Evolutionary conservation across 2,113 vertebrate species (phyloP), one percentile per base, ranked within the genome.

Genomic region (Sisor rabdophorus): DNA sequence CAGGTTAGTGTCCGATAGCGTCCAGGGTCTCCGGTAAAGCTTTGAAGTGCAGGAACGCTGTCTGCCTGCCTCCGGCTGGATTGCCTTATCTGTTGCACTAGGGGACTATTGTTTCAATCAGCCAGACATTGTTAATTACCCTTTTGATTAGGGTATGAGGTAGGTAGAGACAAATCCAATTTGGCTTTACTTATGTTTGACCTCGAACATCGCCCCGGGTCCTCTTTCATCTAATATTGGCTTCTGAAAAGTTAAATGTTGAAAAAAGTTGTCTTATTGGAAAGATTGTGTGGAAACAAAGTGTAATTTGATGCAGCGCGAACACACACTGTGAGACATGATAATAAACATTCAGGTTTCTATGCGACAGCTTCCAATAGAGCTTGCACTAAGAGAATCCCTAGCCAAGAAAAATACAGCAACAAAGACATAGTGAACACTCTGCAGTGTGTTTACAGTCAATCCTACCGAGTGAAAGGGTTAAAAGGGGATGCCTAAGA

Each of bases 91-190:
- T 87, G 70, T 80, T 70, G 73, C 67, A 56, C 59, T 52, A 32
- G 32, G 53, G 60, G 67, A 75, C 75, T 81, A 77, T 83, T 82
- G 78, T 79, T 84, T 81, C 79, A 78, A 74, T 83, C 84, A 84
- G 86, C 86, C 89, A 91, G 90, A 91, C 88, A 89, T 86, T 87
- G 84, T 86, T 89, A 84, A 87, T 91, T 90, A 91, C 87, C 88
- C 89, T 86, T 85, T 89, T 89, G 87, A 71, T 79, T 83, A 81
- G 75, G 81, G 48, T 82, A 77, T 80, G 77, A 87, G 78, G 79
- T 86, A 85, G 82, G 78, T 86, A 80, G 80, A 79, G 85, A 73
- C 79, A 89, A 90, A 91, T 91, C 87, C 82, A 89, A 90, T 90
- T 91, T 89, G 81, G 73, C 73, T 58, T 47, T 55, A 63, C 67